phyloP scores from a whole-genome alignment of 2,113 vertebrate species.

The Nycticebus coucang region DNA sequence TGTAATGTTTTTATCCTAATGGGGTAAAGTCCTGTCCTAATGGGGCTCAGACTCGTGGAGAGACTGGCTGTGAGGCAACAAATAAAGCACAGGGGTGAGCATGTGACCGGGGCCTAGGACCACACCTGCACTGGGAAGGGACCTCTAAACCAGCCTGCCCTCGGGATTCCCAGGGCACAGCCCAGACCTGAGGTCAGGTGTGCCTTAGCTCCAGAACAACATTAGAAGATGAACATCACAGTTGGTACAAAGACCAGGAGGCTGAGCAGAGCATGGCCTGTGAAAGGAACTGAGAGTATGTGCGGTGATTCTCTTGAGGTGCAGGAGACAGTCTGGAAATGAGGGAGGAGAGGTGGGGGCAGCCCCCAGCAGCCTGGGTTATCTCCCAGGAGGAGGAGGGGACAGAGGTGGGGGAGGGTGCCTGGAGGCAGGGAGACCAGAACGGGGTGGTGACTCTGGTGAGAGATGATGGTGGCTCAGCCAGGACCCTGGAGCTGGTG shows the following conservation, averaged over 20 bases:
- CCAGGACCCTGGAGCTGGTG: neutral
- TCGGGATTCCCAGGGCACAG: fast-evolving
- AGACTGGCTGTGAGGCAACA: neutral
- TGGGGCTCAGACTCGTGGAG: neutral
- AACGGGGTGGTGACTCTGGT: too few species aligned
- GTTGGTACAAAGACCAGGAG: neutral
- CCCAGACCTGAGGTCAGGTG: neutral
- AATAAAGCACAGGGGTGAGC: neutral
- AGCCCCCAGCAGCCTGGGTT: neutral
- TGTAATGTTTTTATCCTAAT: too few species aligned
- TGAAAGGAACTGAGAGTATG: fast-evolving
- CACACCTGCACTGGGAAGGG: neutral
- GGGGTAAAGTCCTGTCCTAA: neutral
- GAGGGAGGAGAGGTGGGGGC: too few species aligned
- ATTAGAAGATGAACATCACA: neutral
- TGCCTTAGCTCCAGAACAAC: neutral
- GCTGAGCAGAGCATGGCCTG: neutral
- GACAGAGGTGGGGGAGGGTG: neutral
- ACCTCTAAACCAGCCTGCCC: neutral
- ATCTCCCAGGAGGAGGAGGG: neutral
- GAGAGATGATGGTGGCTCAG: neutral
- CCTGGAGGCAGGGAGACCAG: neutral
- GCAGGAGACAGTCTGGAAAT: neutral
- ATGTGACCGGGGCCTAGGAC: neutral
- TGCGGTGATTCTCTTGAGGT: neutral